A percentile compares a stretch with the other conserved stretches of the same genome.
phyloP scores from a whole-genome alignment of 2,113 vertebrate species.

The Bufo bufo region DNA sequence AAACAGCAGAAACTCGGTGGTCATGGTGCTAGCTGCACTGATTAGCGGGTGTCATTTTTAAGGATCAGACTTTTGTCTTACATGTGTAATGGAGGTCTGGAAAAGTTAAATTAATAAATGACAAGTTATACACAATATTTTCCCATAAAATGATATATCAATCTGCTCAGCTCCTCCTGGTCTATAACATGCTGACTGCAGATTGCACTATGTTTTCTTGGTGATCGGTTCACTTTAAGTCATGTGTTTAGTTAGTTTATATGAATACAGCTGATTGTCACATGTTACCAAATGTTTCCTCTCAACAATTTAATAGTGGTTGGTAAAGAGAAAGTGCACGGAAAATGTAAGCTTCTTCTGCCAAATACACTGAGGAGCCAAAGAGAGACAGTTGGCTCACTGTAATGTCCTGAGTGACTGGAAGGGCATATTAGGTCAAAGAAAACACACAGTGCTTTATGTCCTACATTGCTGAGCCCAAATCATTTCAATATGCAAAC shows the following conservation, averaged over 20 bases:
- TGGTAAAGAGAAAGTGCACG: neutral
- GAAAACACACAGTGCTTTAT: conserved; percentile 22
- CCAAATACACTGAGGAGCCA: neutral
- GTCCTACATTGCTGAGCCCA: conserved; percentile 4
- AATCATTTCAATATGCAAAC: conserved; percentile 43
- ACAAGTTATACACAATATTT: too few species aligned
- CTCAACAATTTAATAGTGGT: neutral
- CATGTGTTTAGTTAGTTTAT: too few species aligned
- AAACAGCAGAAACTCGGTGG: too few species aligned
- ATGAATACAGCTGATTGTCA: conserved; percentile 14
- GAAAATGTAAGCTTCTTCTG: conserved; percentile 25
- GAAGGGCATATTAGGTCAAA: conserved; percentile 35
- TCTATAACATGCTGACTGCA: too few species aligned
- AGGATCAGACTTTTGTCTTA: too few species aligned
- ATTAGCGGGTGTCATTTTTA: too few species aligned
- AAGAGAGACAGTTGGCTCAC: conserved; percentile 6
- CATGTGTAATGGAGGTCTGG: too few species aligned
- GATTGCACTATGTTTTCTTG: too few species aligned
- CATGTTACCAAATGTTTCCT: conserved; percentile 22
- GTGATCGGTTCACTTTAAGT: neutral
- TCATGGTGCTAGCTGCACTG: too few species aligned
- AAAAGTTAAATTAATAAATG: too few species aligned
- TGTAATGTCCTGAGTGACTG: neutral
- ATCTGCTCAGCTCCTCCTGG: too few species aligned
- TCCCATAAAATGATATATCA: too few species aligned